Base-by-base conservation (phyloP, 92 coral and sea anemone species). In the Meandrina meandrites region DNA sequence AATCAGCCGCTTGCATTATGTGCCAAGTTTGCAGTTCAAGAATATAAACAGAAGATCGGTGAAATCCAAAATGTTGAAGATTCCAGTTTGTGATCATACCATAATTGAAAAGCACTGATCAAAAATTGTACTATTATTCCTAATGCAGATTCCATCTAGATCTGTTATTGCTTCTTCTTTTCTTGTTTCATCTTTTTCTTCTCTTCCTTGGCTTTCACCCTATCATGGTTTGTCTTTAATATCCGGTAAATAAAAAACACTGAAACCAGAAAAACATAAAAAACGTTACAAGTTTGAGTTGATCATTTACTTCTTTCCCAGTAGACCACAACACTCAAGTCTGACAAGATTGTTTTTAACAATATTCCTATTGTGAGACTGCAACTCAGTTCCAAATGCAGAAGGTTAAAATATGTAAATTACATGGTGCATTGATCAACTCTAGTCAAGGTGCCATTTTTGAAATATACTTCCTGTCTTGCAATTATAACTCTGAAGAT, bases 121-220 rank as follows among this genome's bases (percentile, higher is more conserved):
- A 81, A 15, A 2, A 48, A 81, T 68, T 58, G 32, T 42, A 72
- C 30, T 83, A 31, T 22, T 56, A 35, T 17, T 84, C 80, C 87
- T 82, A 82, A 81, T 45, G 58, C 27, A 15, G n/a, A 27, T 24
- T n/a, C n/a, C n/a, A 45, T 45, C 5, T 45, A 8, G 24, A 42
- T 76, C 56, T 54, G 79, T 92, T 35, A 94, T 91, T 96, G 96
- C 84, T 94, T 93, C 89, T 94, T 94, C 88, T 94, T 96, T 70
- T 96, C 99, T 84, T 93, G 96, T 71, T 96, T 96, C 92, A 87
- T 56, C 76, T 91, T 93, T 72, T 90, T 92, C 86, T 96, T 96
- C 60, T 96, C 99, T 70, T 88, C 88, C 62, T 93, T 94, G 86
- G 96, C 93, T 88, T 87, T 90, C 75, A 86, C 93, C 74, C 98